These are phyloP conservation scores for Actenoides lindsayi DNA, from an alignment of 2,113 vertebrate genomes.

Conservation along the genomic window DNA sequence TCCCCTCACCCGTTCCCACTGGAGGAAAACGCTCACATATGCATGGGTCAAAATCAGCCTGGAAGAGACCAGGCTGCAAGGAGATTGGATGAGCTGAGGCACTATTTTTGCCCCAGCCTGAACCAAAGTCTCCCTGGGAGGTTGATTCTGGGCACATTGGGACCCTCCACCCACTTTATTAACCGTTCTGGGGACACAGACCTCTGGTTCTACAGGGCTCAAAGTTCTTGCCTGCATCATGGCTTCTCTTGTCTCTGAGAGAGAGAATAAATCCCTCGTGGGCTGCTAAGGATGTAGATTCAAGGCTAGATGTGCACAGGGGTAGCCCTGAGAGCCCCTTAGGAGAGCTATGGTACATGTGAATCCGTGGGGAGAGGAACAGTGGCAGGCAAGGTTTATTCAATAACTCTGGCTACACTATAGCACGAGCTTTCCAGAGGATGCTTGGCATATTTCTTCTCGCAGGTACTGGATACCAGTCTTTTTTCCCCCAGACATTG, in stretches of 20 bases:
- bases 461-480: background rate
- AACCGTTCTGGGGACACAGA: background rate
- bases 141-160: background rate
- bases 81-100: background rate
- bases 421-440: background rate
- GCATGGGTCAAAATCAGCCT: background rate
- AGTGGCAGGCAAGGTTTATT: background rate
- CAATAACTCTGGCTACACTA: background rate
- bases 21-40: rapidly evolving
- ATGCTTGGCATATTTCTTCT: background rate
- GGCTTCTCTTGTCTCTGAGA: background rate
- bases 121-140: background rate
- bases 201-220: background rate
- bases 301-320: background rate
- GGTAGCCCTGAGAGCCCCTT: background rate
- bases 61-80: background rate
- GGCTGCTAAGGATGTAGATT: background rate
- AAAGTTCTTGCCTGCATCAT: rapidly evolving
- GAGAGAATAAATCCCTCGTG: background rate
- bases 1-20: background rate
- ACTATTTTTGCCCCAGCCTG: background rate
- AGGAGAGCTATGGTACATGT: background rate
- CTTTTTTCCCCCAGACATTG: background rate
- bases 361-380: background rate
- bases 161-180: background rate